Base-by-base conservation (phyloP, 2,797 vertebrate genomes). In the Apodemus agrarius region DNA sequence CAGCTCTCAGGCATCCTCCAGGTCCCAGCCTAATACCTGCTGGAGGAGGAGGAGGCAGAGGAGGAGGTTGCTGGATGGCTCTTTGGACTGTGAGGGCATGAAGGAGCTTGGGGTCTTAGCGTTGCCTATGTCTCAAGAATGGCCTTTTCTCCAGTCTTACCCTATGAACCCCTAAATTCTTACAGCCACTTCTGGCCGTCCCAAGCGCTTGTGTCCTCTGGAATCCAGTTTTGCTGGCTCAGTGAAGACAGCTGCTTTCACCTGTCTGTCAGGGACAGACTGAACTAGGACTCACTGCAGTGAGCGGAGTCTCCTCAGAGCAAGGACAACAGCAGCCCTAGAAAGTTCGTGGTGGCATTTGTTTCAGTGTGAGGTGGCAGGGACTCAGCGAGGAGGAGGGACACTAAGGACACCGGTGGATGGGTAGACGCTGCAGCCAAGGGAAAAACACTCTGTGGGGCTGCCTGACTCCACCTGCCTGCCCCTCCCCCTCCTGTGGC, bases 391-490 rank as follows among this genome's bases (percentile, higher is more conserved):
- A 40, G 80, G 83, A 72, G 87, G 80, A 96, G 75, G 61, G 54
- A 87, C 91, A 43, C n/a, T 52, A 67, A 96, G 95, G 96, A 74
- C 3, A 9, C 65, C 14, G n/a, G 43, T 43, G 6, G 43, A 43
- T 43, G 43, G 84, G 76, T 83, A 84, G 90, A 86, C 16, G 90
- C 93, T 92, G 90, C 89, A 67, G 88, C 37, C 40, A 82, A 93
- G 88, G 72, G 78, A 81, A 72, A 65, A 72, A 78, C 49, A 46
- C 61, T 93, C 94, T 92, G 84, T 7, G 11, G 63, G 61, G 57
- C 93, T 85, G 0, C 0, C 12, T 46, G 94, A 95, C 96, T 96
- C 94, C 97, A 76, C 90, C 92, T 87, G 97, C 82, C 24, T 0
- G 19, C 84, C 80, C 89, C 97, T 97, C 97, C 72, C 80, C 59